A percentile compares a stretch with the other conserved stretches of the same genome.
phyloP scores from a whole-genome alignment of 2,888 invertebrate genomes.

The Trichogramma evanescens region DNA sequence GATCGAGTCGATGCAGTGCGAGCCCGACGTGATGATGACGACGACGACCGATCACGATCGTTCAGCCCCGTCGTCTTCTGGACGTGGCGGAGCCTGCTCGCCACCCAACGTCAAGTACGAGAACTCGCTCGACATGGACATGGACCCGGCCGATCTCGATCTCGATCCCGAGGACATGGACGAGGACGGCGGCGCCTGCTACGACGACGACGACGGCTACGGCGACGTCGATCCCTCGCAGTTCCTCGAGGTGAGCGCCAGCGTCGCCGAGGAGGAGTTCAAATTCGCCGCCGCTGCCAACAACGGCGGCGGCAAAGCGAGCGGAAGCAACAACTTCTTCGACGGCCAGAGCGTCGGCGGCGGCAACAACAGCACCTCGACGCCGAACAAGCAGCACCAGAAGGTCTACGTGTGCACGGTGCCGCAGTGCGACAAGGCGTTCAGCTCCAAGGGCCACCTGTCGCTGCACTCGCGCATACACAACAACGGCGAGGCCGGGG shows the following conservation, averaged over 20 bases:
- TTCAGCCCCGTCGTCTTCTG: no score
- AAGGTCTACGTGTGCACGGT: slow-evolving; percentile 44
- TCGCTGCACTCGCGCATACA: slow-evolving; percentile 47
- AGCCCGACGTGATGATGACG: no score
- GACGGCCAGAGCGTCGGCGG: not conserved
- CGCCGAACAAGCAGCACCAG: slow-evolving; percentile 39
- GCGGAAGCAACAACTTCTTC: slow-evolving; percentile 1
- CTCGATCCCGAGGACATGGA: slow-evolving; percentile 38
- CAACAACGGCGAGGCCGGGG: slow-evolving; percentile 34
- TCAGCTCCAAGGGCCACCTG: slow-evolving; percentile 48
- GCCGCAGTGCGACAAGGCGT: slow-evolving; percentile 41
- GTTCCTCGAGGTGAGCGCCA: slow-evolving; percentile 28
- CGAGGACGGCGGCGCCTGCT: slow-evolving; percentile 15
- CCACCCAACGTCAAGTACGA: no score
- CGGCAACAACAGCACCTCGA: not conserved
- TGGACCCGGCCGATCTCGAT: slow-evolving; percentile 40
- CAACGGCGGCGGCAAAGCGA: not conserved
- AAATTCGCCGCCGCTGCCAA: not conserved
- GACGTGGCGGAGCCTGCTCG: no score
- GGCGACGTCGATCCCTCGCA: slow-evolving; percentile 27
- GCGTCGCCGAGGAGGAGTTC: slow-evolving; percentile 12
- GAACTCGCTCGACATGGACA: slow-evolving; percentile 39
- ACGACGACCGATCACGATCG: no score
- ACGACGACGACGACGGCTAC: no score
- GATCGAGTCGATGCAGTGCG: slow-evolving; percentile 35